A percentile compares a stretch with the other conserved stretches of the same genome.
Evolutionary conservation across 2,888 invertebrate species (phyloP).

Genomic region (Melanchra persicariae): DNA sequence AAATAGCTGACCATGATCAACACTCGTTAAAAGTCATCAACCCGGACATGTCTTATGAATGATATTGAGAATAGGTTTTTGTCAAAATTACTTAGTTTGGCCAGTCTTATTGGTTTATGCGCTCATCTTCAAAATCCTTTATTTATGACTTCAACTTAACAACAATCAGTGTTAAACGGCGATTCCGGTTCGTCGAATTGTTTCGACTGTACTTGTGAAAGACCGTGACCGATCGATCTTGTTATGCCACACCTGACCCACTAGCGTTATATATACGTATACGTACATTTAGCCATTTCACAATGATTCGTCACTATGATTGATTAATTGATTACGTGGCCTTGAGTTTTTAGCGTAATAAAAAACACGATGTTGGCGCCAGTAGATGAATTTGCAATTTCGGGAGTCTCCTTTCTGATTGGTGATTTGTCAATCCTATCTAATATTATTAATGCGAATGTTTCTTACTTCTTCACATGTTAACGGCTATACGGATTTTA

Average conservation of each 20-base stretch:
- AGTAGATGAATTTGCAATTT: not conserved
- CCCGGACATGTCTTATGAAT: too few relatives aligned
- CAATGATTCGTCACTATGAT: conserved; percentile 37
- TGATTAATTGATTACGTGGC: conserved; percentile 37
- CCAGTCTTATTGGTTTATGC: too few relatives aligned
- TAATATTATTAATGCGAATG: too few relatives aligned
- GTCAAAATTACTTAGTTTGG: too few relatives aligned
- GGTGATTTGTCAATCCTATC: too few relatives aligned
- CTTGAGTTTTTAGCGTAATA: conserved; percentile 40
- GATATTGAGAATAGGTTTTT: too few relatives aligned
- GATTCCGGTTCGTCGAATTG: conserved; percentile 59
- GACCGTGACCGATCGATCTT: conserved; percentile 79
- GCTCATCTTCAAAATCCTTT: conserved; percentile 14
- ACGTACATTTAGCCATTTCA: conserved; percentile 53
- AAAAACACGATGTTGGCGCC: conserved; percentile 14
- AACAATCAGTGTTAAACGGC: conserved; percentile 21
- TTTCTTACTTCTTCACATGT: too few relatives aligned
- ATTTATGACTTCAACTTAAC: conserved; percentile 18
- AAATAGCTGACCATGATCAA: too few relatives aligned
- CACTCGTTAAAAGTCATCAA: too few relatives aligned
- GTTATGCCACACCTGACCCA: conserved; percentile 70
- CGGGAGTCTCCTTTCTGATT: not conserved
- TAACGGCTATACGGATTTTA: too few relatives aligned
- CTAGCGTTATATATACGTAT: conserved; percentile 54
- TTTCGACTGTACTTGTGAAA: conserved; percentile 67